Conservation (phyloP, 1,140 invertebrate species). For the Sitobion miscanthi region DNA sequence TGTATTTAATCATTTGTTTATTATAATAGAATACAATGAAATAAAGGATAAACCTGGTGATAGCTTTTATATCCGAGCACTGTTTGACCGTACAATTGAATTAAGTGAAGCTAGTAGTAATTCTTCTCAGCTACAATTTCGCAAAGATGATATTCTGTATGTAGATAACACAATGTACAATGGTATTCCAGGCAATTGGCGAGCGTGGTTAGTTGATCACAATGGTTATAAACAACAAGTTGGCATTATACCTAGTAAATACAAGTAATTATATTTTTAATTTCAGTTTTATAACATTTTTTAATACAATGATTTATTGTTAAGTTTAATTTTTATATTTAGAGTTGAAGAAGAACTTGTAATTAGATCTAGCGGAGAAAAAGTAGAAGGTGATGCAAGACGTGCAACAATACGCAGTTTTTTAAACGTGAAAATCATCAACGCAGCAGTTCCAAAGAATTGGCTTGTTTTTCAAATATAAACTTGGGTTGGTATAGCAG, state of each 20-base stretch:
- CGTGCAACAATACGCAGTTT: constrained; percentile 85
- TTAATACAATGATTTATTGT: neutral
- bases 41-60: constrained; percentile 93
- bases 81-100: constrained; percentile 86
- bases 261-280: constrained; percentile 73
- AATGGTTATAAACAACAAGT: constrained; percentile 85
- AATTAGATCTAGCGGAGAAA: constrained; percentile 76
- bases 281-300: neutral
- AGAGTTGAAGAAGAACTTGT: constrained; percentile 88
- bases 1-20: constrained; percentile 6
- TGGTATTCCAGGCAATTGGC: constrained; percentile 89
- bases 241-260: constrained; percentile 95
- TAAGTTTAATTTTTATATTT: constrained; percentile 57
- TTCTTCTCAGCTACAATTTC: constrained; percentile 79
- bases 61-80: constrained; percentile 90
- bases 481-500: constrained; percentile 80
- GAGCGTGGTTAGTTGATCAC: constrained; percentile 91
- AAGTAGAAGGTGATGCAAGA: constrained; percentile 73
- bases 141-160: constrained; percentile 91
- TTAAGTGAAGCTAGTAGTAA: constrained; percentile 76
- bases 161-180: constrained; percentile 96
- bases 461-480: constrained; percentile 88
- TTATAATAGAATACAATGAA: constrained; percentile 80
- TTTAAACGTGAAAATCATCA: constrained; percentile 91
- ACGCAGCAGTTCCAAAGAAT: constrained; percentile 82